Base-by-base conservation (phyloP, 2,888 invertebrate genomes). In the Acronicta leporina region DNA sequence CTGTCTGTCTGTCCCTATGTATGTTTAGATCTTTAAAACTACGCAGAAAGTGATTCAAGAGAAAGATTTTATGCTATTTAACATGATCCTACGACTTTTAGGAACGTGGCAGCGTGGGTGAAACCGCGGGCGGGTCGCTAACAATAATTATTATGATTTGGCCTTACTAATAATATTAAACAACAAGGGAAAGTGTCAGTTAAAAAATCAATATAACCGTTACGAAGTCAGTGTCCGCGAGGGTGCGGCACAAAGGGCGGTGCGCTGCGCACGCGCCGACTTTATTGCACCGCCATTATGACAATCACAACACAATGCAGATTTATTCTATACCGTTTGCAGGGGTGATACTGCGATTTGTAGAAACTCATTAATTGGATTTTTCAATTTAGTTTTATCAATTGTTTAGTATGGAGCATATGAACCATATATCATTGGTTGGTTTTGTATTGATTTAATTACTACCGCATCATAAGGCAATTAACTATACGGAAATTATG, bases 171-270 rank as follows among this genome's bases (percentile, higher is more conserved):
- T 42, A 51, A 55, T 47, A 63, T 42, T 47, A 25, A 67, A 57
- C 48, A 58, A 50, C 61, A 71, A 75, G 84, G 80, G 81, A 83
- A 81, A 87, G 80, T 89, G 92, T 87, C 94, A 90, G 94, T 94
- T 93, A 91, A 90, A 94, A 94, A 94, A 94, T 94, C 94, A 91
- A 94, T 94, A 94, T 83, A 85, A 83, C 94, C 92, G 94, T 94
- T 94, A 86, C 68, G 73, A 70, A 85, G 85, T 84, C 85, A 86
- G 83, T 89, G 89, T 90, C 89, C 84, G 91, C 85, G 92, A 92
- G 94, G 92, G 94, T 88, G 92, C 84, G 56, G 63, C 66, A 85
- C 84, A 87, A 88, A 89, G 89, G 91, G 90, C 85, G 87, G 72
- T 70, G 78, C 74, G 75, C 73, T 75, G 84, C 87, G 90, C 91